A percentile compares a stretch with the other conserved stretches of the same genome.
Conservation (phyloP, 2,888 invertebrate genomes). For the Empis livida region DNA sequence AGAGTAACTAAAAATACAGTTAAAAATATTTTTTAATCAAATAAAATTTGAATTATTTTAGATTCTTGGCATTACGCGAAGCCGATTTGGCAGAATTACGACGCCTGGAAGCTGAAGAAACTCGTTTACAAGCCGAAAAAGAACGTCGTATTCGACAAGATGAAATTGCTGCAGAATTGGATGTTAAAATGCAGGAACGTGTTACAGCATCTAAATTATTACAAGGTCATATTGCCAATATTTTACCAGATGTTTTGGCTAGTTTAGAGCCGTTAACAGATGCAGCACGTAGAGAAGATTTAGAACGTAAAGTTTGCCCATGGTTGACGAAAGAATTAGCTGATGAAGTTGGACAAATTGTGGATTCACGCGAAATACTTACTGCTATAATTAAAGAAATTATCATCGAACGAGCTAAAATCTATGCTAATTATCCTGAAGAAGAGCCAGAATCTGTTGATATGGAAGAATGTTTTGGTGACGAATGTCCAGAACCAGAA, state of each 20-base stretch:
- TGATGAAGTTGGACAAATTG: conserved; percentile 64
- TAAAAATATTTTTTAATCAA: not conserved
- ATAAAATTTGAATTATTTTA: conserved; percentile 7
- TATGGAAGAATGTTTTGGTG: no score
- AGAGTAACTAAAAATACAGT: conserved; percentile 18
- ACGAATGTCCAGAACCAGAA: no score
- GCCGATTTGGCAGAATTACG: conserved; percentile 72
- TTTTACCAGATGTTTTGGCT: conserved; percentile 72
- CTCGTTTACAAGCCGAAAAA: conserved; percentile 54
- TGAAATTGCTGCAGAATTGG: conserved; percentile 46
- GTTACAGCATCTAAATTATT: conserved; percentile 71
- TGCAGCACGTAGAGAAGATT: conserved; percentile 39
- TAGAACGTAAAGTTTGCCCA: conserved; percentile 56
- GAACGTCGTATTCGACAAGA: conserved; percentile 61
- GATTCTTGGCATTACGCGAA: conserved; percentile 46
- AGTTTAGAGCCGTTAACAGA: conserved; percentile 44
- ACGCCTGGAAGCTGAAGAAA: conserved; percentile 67
- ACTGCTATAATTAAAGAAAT: conserved; percentile 69
- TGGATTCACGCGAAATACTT: conserved; percentile 68
- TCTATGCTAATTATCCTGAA: conserved; percentile 26
- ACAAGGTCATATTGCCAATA: conserved; percentile 74
- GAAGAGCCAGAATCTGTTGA: conserved; percentile 3
- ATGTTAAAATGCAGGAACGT: conserved; percentile 65
- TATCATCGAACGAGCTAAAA: conserved; percentile 54
- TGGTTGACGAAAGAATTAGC: conserved; percentile 77